Evolutionary conservation across 2,797 vertebrate genomes (phyloP).

Genomic region (Triplophysa yarkandensis): DNA sequence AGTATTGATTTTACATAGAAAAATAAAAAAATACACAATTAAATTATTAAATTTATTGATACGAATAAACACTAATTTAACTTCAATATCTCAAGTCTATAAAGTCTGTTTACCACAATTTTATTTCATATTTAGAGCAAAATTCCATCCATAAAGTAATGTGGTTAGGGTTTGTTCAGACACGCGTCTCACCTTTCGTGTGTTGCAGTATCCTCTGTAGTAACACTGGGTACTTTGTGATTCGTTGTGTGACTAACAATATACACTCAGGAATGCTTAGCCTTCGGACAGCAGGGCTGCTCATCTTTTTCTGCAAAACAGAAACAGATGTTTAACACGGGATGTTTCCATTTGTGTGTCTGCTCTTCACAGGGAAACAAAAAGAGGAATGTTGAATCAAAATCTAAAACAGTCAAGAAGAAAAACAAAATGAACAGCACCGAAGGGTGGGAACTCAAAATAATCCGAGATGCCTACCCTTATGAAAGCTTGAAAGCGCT

Average conservation of each 20-base stretch:
- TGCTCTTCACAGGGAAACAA: constrained; percentile 7
- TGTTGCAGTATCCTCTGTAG: constrained; percentile 88
- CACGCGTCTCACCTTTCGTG: constrained; percentile 79
- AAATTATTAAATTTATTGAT: too few relatives aligned
- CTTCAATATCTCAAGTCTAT: too few relatives aligned
- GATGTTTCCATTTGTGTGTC: constrained; percentile 16
- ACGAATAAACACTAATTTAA: too few relatives aligned
- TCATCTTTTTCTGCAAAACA: constrained; percentile 86
- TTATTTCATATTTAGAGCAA: too few relatives aligned
- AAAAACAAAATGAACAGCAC: not conserved
- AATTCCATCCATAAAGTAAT: too few relatives aligned
- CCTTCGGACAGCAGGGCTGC: constrained; percentile 84
- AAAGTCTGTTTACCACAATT: too few relatives aligned
- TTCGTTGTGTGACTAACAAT: constrained; percentile 89
- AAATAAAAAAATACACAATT: too few relatives aligned
- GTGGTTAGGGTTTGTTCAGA: not conserved
- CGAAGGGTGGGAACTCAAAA: not conserved
- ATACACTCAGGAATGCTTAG: constrained; percentile 91
- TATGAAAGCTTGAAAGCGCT: constrained; percentile 89
- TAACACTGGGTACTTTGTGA: constrained; percentile 92
- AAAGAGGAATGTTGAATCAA: constrained; percentile 7
- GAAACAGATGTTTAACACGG: constrained; percentile 23
- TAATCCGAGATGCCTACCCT: constrained; percentile 73
- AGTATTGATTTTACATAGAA: too few relatives aligned
- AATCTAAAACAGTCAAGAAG: not conserved